Percentiles rank a stretch among this genome's conserved stretches.
Evolutionary conservation across 2,113 vertebrate species (phyloP).

Genomic region (Nesogale talazaci): DNA sequence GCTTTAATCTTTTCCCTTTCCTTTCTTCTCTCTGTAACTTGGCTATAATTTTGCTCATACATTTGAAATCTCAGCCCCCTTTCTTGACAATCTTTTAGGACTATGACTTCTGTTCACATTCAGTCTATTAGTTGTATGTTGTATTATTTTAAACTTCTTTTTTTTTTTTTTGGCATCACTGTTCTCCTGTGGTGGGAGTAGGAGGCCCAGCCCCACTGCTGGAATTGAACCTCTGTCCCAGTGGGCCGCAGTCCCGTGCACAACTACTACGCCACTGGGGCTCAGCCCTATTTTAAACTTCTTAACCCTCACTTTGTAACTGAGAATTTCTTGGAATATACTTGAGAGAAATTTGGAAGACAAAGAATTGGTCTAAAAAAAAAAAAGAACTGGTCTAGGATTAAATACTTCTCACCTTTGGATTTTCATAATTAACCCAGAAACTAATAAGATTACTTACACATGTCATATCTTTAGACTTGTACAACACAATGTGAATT

Average conservation of each 20-base stretch:
- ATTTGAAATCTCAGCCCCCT: neutral
- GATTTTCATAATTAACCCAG: constrained; percentile 21
- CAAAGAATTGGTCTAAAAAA: constrained; percentile 43
- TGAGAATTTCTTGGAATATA: neutral
- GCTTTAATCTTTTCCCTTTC: neutral
- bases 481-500: constrained; percentile 4
- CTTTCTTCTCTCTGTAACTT: neutral
- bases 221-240: no score
- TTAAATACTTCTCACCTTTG: neutral
- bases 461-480: neutral
- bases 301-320: neutral
- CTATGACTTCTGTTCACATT: neutral
- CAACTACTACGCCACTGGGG: no score
- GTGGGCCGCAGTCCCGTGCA: no score
- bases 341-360: constrained; percentile 47
- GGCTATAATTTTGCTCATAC: neutral
- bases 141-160: neutral
- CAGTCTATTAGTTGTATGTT: neutral
- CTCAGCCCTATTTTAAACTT: constrained; percentile 10
- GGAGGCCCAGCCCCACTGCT: no score
- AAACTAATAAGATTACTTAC: constrained; percentile 29
- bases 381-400: constrained; percentile 11
- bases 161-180: no score
- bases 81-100: neutral
- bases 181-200: no score